Evolutionary conservation across 1,140 invertebrate species (phyloP), one percentile per base, ranked within the genome.

Genomic region (Lamellibrachia luymesi): DNA sequence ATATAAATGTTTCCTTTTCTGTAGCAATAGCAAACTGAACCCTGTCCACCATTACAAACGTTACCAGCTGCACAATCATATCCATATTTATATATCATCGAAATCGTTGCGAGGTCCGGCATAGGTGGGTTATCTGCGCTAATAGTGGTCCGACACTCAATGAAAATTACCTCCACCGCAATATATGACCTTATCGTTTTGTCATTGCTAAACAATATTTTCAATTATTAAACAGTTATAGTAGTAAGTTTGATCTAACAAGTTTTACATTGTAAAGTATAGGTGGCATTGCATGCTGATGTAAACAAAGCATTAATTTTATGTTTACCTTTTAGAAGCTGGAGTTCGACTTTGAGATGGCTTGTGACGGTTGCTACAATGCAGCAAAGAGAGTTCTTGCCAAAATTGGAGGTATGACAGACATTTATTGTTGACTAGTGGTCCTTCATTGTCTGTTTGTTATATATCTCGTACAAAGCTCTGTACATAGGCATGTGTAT

Each of bases 321-420:
- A 38, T 56, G 52, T 17, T 56, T 56, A 56, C 52, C 6, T 51
- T 92, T 92, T 51, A 93, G 93, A 93, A 50, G 56, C 97, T 98
- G 95, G 97, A 98, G 96, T 98, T 98, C 95, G 97, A 97, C 95
- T 98, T 98, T 4, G 97, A 97, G 95, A 98, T 98, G 98, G 98
- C 98, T 2, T 98, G 98, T 95, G 98, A 98, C 95, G 98, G 98
- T 51, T 98, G 98, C 95, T 98, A 98, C 7, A 97, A 97, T 92
- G 97, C 98, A 91, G 97, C 98, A 8, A 97, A 98, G 95, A 97
- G 97, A 95, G 98, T 98, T 89, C 96, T 98, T 17, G 97, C 97
- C 89, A 98, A 98, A 95, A 93, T 93, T 50, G 92, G 92, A 90
- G 92, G 92, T 93, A 93, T 49, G 50, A 7, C 7, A 91, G 22